Base-by-base conservation (phyloP, 2,797 vertebrate genomes). In the Urosaurus nigricauda region DNA sequence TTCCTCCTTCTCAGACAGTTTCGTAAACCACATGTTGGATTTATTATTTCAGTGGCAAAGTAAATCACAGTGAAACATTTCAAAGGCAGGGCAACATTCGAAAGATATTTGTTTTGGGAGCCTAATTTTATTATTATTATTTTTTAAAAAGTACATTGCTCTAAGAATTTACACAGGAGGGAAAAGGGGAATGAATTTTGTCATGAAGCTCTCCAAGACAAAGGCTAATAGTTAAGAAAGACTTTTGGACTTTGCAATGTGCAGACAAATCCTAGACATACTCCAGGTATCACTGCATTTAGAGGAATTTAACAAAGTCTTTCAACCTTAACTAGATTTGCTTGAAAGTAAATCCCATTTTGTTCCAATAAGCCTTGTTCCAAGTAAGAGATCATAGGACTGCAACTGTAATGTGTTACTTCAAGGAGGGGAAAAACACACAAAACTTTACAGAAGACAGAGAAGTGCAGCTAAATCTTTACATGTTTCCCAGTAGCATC, bases 21-120 rank as follows among this genome's bases (percentile, higher is more conserved):
- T 77, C 73, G n/a, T 63, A 92, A 88, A 75, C 68, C 71, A 63
- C 12, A 51, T 24, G 63, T 58, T 60, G 83, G 56, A 65, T 82
- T 91, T 92, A 79, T 85, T 91, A 79, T 85, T 91, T 86, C 79
- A 79, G 29, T 21, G 43, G n/a, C 58, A 78, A 88, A 53, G 71
- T 37, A 83, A 84, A 84, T 68, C 14, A 51, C 3, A 70, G 9
- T 75, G 29, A 63, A 60, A 60, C 13, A 60, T n/a, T 19, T 79
- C 26, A 85, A 85, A 85, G 58, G 16, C 71, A 85, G 37, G 35
- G 73, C 53, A 85, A 26, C 56, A 63, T 21, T 26, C 26, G 24
- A 63, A 47, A 78, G 35, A 5, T 63, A 47, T 43, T 47, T 47
- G 71, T 63, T 84, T 84, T 74, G n/a, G 13, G 58, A 47, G 58